Conservation (phyloP, 2,113 vertebrate genomes). For the Campylomormyrus tamandua region DNA sequence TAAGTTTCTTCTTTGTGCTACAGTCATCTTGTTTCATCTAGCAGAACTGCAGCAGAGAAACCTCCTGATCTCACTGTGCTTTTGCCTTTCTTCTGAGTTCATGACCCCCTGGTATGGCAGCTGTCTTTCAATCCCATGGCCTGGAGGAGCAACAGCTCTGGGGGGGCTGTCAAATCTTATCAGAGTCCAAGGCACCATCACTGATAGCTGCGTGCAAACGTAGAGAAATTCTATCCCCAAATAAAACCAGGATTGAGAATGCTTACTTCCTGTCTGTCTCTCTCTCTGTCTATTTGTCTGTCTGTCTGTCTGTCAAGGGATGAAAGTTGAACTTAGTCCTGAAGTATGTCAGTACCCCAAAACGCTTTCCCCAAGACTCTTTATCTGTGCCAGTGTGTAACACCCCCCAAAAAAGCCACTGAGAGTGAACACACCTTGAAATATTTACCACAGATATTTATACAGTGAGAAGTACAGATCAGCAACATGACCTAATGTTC, state of each 20-base stretch:
- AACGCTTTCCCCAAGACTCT: not conserved
- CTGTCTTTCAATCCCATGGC: not conserved
- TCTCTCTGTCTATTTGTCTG: not conserved
- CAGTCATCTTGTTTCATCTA: not conserved
- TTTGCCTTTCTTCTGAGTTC: not conserved
- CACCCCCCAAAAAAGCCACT: not conserved
- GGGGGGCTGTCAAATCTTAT: not conserved
- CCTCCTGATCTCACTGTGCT: not conserved
- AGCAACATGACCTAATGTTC: not conserved
- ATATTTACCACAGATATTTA: not conserved
- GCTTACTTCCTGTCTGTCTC: not conserved
- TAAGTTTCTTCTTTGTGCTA: not conserved
- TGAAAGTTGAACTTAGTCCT: not conserved
- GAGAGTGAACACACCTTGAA: not conserved
- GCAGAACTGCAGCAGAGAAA: not conserved
- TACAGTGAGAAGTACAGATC: not conserved
- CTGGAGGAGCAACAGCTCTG: not conserved
- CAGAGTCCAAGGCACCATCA: not conserved
- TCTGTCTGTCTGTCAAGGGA: not conserved
- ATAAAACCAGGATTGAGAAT: not conserved
- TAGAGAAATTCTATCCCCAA: not conserved
- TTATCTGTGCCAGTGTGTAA: not conserved
- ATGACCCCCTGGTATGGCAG: not conserved
- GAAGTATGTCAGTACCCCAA: not conserved
- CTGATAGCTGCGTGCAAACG: not conserved